Evolutionary conservation across 2,113 vertebrate species (phyloP).

Genomic region (Nothoprocta perdicaria): DNA sequence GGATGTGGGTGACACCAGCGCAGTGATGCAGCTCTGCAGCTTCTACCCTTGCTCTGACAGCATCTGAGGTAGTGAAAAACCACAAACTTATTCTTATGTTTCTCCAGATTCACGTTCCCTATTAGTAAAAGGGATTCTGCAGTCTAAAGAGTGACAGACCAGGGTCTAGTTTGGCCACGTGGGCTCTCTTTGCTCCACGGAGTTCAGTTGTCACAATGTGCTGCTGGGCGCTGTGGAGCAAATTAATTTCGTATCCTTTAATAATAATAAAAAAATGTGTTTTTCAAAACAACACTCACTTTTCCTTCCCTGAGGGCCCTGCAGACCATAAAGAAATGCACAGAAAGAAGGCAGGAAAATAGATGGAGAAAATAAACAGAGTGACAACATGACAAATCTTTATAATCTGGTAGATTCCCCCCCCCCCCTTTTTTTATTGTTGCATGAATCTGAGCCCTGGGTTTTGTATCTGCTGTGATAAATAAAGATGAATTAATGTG

Average conservation of each 20-base stretch:
- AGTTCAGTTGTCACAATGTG: constrained; percentile 62
- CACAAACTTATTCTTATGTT: neutral
- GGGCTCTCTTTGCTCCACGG: constrained; percentile 60
- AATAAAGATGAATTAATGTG: constrained; percentile 65
- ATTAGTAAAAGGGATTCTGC: neutral
- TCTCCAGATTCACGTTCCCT: neutral
- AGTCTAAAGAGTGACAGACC: constrained; percentile 40
- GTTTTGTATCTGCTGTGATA: constrained; percentile 56
- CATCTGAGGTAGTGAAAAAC: neutral
- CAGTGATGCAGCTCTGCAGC: neutral
- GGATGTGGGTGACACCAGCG: neutral
- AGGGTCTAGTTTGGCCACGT: constrained; percentile 40
- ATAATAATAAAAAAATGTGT: constrained; percentile 65
- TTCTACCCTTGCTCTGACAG: neutral
- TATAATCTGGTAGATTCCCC: constrained; percentile 55
- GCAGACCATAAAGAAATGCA: constrained; percentile 48
- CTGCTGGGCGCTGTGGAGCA: constrained; percentile 66
- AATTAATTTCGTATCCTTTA: constrained; percentile 74
- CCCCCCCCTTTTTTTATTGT: constrained; percentile 9
- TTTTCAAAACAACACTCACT: constrained; percentile 63
- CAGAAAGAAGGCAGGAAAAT: constrained; percentile 43
- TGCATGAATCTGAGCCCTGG: constrained; percentile 35
- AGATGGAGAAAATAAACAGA: constrained; percentile 55
- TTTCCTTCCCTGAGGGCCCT: constrained; percentile 34
- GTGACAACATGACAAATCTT: constrained; percentile 71